These are phyloP conservation scores for Deilephila porcellus DNA, from an alignment of 2,888 invertebrate species.

Conservation along the genomic window DNA sequence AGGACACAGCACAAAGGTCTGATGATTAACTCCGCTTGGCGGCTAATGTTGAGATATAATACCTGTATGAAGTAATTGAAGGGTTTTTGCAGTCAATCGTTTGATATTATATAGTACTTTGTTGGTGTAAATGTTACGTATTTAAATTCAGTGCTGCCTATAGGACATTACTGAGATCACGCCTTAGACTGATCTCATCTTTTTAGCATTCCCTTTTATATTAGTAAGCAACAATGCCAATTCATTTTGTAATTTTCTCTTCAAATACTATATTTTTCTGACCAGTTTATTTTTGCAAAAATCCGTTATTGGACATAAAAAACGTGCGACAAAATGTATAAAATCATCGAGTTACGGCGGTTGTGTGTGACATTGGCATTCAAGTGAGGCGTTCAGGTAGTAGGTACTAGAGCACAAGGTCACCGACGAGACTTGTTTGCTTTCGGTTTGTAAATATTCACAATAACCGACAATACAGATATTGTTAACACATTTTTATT, in stretches of 20 bases:
- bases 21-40: neutral
- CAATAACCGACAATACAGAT: slow-evolving; percentile 12
- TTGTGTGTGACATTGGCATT: slow-evolving; percentile 72
- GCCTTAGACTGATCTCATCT: too few species aligned
- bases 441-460: slow-evolving; percentile 50
- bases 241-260: too few species aligned
- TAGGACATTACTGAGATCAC: neutral
- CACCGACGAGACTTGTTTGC: slow-evolving; percentile 60
- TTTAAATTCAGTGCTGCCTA: neutral
- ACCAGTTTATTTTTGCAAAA: too few species aligned
- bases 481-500: neutral
- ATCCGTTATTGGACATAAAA: neutral
- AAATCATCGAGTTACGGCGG: slow-evolving; percentile 46
- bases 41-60: slow-evolving; percentile 2
- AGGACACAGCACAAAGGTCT: slow-evolving; percentile 33
- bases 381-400: slow-evolving; percentile 71
- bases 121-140: neutral
- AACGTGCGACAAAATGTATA: slow-evolving; percentile 44
- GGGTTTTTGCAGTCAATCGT: neutral
- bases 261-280: too few species aligned
- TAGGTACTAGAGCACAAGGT: slow-evolving; percentile 63
- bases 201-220: too few species aligned
- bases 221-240: too few species aligned
- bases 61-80: neutral
- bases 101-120: neutral